These are phyloP conservation scores for Agapornis roseicollis DNA, from an alignment of 2,113 vertebrate species.

Conservation along the genomic window DNA sequence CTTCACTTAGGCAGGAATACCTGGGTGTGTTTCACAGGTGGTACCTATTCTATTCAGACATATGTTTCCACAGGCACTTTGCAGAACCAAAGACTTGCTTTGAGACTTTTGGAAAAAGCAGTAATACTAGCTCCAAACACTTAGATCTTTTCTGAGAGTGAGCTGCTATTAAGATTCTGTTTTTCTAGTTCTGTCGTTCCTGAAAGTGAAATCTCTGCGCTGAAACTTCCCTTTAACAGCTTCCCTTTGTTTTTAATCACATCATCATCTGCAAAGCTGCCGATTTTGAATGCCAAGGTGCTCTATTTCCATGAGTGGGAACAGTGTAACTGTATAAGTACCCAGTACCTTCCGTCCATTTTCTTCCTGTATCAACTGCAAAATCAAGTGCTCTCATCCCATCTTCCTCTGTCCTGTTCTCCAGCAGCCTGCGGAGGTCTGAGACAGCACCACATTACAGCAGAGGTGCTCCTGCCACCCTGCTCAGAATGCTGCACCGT, in stretches of 20 bases:
- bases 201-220: neutral
- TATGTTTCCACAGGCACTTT: neutral
- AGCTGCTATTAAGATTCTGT: neutral
- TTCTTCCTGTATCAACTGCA: neutral
- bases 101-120: neutral
- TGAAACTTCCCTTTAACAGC: neutral
- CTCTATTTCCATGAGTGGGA: neutral
- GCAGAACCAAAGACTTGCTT: neutral
- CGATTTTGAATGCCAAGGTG: neutral
- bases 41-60: fast-evolving
- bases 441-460: neutral
- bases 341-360: neutral
- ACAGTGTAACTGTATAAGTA: neutral
- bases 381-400: neutral
- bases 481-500: neutral
- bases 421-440: neutral
- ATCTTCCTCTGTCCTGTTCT: neutral
- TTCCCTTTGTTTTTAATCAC: neutral
- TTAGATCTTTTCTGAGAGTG: neutral
- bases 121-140: neutral
- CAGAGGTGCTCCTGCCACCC: neutral
- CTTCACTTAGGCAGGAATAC: neutral
- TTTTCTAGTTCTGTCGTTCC: neutral
- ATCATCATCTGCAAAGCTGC: neutral
- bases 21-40: fast-evolving